A percentile compares a stretch with the other conserved stretches of the same genome.
phyloP scores from a whole-genome alignment of 2,888 invertebrate genomes.

The Drosophila nigricruria region DNA sequence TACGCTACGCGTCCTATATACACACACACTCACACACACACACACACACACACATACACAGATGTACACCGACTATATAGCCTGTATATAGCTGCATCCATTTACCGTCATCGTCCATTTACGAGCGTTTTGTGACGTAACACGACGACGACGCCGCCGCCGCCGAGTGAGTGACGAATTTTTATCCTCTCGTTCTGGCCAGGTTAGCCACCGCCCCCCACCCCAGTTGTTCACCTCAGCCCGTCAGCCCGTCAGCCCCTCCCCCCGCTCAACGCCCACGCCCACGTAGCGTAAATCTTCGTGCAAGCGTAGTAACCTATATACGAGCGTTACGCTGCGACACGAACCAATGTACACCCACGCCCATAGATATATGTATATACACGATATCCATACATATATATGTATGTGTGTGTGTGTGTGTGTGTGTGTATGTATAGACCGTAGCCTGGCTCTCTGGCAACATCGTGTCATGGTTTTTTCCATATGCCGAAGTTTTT shows the following conservation, averaged over 20 bases:
- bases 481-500: constrained; percentile 31
- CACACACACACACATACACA: constrained; percentile 14
- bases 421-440: background rate
- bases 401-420: background rate
- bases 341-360: constrained; percentile 39
- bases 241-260: background rate
- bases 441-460: background rate
- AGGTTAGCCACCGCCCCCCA: constrained; percentile 9
- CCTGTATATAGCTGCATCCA: constrained; percentile 33
- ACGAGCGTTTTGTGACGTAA: constrained; percentile 65
- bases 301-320: constrained; percentile 74
- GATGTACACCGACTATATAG: background rate
- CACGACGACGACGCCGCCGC: constrained; percentile 39
- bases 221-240: background rate
- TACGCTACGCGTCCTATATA: constrained; percentile 76
- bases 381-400: background rate
- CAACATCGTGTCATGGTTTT: constrained; percentile 33
- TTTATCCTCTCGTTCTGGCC: constrained; percentile 51
- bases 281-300: constrained; percentile 77
- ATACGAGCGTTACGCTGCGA: constrained; percentile 53
- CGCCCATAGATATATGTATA: constrained; percentile 23
- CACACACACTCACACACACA: constrained; percentile 13
- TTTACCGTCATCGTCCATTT: constrained; percentile 65
- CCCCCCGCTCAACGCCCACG: constrained; percentile 14
- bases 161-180: constrained; percentile 63